These are phyloP conservation scores for Cheilosia vulpina DNA, from an alignment of 2,888 invertebrate genomes.

Conservation along the genomic window DNA sequence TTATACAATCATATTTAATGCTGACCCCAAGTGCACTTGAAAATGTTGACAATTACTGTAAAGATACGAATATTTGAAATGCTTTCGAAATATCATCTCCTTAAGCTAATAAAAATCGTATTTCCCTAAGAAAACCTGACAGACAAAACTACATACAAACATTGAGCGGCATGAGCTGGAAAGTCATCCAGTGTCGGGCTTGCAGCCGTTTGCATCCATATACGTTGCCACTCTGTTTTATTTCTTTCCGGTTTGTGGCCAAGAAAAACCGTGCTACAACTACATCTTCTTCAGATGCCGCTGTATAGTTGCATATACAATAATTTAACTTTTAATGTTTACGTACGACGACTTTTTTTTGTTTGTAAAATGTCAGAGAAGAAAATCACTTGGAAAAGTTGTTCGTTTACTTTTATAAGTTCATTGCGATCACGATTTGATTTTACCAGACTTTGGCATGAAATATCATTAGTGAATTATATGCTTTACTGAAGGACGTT, in stretches of 20 bases:
- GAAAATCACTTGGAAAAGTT: slow-evolving; percentile 70
- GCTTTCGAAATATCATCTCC: neutral
- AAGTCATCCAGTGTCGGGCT: slow-evolving; percentile 28
- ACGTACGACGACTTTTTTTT: slow-evolving; percentile 18
- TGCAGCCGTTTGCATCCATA: neutral
- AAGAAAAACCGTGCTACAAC: slow-evolving; percentile 45
- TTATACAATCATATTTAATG: neutral
- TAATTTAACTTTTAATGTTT: slow-evolving; percentile 18
- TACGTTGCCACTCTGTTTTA: slow-evolving; percentile 24
- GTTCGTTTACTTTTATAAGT: slow-evolving; percentile 73
- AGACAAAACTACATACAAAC: slow-evolving; percentile 15
- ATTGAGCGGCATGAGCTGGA: slow-evolving; percentile 16
- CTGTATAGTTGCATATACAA: slow-evolving; percentile 3
- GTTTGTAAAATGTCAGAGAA: slow-evolving; percentile 63
- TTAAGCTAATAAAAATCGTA: slow-evolving; percentile 21
- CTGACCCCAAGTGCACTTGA: too few relatives aligned
- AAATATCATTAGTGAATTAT: slow-evolving; percentile 45
- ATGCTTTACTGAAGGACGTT: slow-evolving; percentile 45
- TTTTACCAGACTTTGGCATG: slow-evolving; percentile 26
- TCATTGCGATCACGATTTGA: slow-evolving; percentile 72
- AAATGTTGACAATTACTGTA: too few relatives aligned
- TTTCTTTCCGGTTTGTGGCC: slow-evolving; percentile 62
- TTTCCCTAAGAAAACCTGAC: slow-evolving; percentile 32
- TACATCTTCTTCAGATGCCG: slow-evolving; percentile 45
- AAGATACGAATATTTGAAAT: neutral